Evolutionary conservation across 2,113 vertebrate genomes (phyloP).

Genomic region (Paracanthobrama guichenoti): DNA sequence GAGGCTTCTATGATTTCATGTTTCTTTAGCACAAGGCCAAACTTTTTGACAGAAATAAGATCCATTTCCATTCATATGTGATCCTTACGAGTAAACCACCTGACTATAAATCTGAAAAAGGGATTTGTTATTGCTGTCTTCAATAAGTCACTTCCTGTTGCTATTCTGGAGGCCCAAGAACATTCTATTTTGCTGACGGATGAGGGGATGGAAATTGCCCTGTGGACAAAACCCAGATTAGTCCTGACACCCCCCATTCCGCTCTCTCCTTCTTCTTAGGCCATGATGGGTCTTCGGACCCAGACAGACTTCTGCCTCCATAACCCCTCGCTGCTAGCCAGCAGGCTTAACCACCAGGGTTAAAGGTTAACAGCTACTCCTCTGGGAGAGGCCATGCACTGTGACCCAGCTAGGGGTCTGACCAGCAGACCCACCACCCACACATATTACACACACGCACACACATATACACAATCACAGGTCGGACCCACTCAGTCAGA

Average conservation of each 20-base stretch:
- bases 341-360: conserved; percentile 73
- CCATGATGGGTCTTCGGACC: conserved; percentile 68
- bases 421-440: conserved; percentile 67
- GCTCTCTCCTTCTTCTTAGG: conserved; percentile 41
- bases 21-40: conserved; percentile 3
- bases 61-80: neutral
- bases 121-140: conserved; percentile 7
- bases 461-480: conserved; percentile 29
- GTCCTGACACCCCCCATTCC: conserved; percentile 66
- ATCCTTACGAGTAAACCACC: conserved; percentile 4
- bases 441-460: conserved; percentile 38
- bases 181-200: conserved; percentile 67
- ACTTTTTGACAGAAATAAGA: conserved; percentile 26
- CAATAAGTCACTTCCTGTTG: conserved; percentile 50
- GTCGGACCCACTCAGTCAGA: conserved; percentile 50
- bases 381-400: conserved; percentile 79
- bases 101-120: conserved; percentile 38
- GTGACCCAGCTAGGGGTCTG: conserved; percentile 69
- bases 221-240: conserved; percentile 78
- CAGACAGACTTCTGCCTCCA: conserved; percentile 66
- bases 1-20: neutral
- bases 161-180: conserved; percentile 47
- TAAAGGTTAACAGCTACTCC: conserved; percentile 77
- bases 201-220: conserved; percentile 67
- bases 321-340: conserved; percentile 66